These are phyloP conservation scores for Acropora yongei DNA, from an alignment of 64 coral and sea anemone genomes.

Conservation along the genomic window DNA sequence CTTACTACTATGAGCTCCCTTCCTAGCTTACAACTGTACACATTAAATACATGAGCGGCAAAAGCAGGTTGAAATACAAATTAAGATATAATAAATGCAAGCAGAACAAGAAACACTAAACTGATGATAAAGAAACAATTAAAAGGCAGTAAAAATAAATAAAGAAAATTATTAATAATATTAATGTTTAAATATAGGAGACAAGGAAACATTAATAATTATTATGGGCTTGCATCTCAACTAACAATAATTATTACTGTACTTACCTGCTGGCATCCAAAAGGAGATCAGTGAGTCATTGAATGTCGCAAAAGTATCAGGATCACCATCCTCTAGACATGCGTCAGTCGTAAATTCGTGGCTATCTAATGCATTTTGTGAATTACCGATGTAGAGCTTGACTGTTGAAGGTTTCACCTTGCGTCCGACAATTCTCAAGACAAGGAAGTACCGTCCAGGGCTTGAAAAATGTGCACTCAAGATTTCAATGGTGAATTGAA, in stretches of 20 bases:
- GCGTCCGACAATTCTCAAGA: conserved; percentile 9
- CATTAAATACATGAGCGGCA: no score
- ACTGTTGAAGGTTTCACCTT: conserved; percentile 15
- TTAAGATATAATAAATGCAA: no score
- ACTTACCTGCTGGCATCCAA: conserved; percentile 29
- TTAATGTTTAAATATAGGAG: no score
- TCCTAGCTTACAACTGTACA: no score
- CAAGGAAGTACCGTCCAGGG: conserved; percentile 24
- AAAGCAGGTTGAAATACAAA: no score
- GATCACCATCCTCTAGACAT: conserved; percentile 40
- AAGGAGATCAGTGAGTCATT: conserved; percentile 34
- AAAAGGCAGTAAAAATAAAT: no score
- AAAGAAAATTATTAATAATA: no score
- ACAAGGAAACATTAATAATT: no score
- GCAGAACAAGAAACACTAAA: no score
- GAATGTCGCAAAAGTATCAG: conserved; percentile 15
- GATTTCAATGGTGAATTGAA: conserved; percentile 45
- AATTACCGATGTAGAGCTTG: conserved; percentile 16
- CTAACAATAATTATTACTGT: neutral
- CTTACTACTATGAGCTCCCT: no score
- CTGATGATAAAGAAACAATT: no score
- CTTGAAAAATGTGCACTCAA: conserved; percentile 6
- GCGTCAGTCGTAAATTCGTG: conserved; percentile 35
- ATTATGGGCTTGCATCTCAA: no score
- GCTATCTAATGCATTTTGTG: conserved; percentile 1